Evolutionary conservation across 2,113 vertebrate genomes (phyloP).

Genomic region (Panthera uncia): DNA sequence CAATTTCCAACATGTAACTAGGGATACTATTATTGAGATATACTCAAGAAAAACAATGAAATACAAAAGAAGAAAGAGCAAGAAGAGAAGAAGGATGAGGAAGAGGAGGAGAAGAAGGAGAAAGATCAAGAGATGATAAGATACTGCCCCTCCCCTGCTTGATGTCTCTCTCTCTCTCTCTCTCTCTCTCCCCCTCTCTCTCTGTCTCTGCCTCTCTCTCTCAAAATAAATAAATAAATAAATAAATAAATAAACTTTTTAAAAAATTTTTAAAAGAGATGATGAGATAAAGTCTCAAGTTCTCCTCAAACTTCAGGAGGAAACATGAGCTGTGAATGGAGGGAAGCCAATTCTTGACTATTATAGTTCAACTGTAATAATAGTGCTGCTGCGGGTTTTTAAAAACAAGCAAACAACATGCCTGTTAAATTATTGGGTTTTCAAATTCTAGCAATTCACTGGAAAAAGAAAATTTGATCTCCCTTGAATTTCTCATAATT

Average conservation of each 20-base stretch:
- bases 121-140: not conserved
- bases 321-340: not conserved
- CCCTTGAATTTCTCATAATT: conserved; percentile 27
- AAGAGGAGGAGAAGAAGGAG: not conserved
- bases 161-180: too few relatives aligned
- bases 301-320: not conserved
- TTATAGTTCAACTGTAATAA: not conserved
- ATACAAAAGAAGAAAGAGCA: not conserved
- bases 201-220: too few relatives aligned
- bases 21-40: not conserved
- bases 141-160: too few relatives aligned
- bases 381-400: not conserved
- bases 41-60: not conserved
- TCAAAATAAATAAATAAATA: too few relatives aligned
- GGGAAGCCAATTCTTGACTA: not conserved
- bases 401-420: conserved; percentile 26
- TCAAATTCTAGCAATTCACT: conserved; percentile 46
- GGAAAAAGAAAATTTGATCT: conserved; percentile 45
- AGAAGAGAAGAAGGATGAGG: not conserved
- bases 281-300: not conserved
- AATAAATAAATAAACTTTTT: too few relatives aligned
- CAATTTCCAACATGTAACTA: not conserved
- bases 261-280: too few relatives aligned
- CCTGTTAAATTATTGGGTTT: conserved; percentile 50
- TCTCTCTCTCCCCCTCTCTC: too few relatives aligned